phyloP scores from a whole-genome alignment of 2,797 vertebrate genomes.

The Arctocebus calabarensis region DNA sequence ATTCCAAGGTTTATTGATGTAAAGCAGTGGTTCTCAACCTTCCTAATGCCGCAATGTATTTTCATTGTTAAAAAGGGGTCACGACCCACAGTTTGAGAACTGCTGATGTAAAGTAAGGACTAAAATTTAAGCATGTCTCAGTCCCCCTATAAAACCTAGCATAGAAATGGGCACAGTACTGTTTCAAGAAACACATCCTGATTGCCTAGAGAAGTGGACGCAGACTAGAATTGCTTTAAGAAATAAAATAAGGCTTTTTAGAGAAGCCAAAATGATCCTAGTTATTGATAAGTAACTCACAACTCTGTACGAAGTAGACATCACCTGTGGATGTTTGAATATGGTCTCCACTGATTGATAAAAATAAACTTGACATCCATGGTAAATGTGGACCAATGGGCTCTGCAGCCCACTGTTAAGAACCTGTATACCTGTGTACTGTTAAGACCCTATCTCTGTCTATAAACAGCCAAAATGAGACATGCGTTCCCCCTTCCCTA shows the following conservation, averaged over 20 bases:
- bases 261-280: constrained; percentile 5
- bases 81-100: no score
- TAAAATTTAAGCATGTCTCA: constrained; percentile 6
- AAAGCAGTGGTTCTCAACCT: not conserved
- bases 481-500: not conserved
- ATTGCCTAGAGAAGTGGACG: constrained; percentile 40
- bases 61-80: no score
- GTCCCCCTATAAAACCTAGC: constrained; percentile 22
- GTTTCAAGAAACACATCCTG: not conserved
- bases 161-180: constrained; percentile 14
- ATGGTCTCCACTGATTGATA: not conserved
- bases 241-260: constrained; percentile 44
- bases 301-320: constrained; percentile 34
- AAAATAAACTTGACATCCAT: not conserved
- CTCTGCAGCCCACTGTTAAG: not conserved
- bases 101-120: constrained; percentile 15
- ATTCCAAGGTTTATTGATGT: constrained; percentile 40
- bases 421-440: not conserved
- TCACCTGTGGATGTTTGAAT: not conserved
- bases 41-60: no score
- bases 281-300: not conserved
- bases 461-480: not conserved
- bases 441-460: not conserved
- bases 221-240: constrained; percentile 42
- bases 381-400: not conserved